These are phyloP conservation scores for Hypercompe scribonia DNA, from an alignment of 2,888 invertebrate species.

Conservation along the genomic window DNA sequence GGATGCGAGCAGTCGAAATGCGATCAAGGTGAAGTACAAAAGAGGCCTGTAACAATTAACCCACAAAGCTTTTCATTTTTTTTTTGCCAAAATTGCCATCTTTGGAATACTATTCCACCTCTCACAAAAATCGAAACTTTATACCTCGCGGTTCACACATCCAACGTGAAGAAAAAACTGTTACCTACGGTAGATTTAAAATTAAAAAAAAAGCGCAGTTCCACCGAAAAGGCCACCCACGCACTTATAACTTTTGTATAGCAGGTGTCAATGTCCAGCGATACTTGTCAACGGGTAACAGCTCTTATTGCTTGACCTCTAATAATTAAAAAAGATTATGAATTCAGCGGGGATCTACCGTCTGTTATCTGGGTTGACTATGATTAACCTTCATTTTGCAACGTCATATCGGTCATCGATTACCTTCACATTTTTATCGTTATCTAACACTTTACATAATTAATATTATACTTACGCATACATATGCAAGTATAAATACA, in stretches of 20 bases:
- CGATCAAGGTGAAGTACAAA: no score
- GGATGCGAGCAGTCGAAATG: no score
- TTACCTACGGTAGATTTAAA: neutral
- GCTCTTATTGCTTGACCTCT: neutral
- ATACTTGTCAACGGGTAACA: neutral
- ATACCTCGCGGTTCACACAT: neutral
- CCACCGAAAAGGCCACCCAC: neutral
- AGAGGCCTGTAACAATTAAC: no score
- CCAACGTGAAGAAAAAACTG: neutral
- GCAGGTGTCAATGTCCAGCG: neutral
- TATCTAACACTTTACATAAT: neutral
- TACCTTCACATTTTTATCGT: neutral
- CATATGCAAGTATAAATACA: neutral
- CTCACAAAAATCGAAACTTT: neutral
- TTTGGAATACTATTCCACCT: no score
- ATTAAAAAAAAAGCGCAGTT: neutral
- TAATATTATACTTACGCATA: neutral
- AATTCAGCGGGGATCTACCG: neutral
- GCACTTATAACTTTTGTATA: neutral
- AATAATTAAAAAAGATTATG: neutral
- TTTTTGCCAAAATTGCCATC: no score
- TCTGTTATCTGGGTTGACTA: neutral
- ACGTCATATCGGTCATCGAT: neutral
- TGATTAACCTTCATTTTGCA: neutral
- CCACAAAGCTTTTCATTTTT: no score